Evolutionary conservation across 2,113 vertebrate genomes (phyloP), one percentile per base, ranked within the genome.

Genomic region (Neodontobutis hainanensis): DNA sequence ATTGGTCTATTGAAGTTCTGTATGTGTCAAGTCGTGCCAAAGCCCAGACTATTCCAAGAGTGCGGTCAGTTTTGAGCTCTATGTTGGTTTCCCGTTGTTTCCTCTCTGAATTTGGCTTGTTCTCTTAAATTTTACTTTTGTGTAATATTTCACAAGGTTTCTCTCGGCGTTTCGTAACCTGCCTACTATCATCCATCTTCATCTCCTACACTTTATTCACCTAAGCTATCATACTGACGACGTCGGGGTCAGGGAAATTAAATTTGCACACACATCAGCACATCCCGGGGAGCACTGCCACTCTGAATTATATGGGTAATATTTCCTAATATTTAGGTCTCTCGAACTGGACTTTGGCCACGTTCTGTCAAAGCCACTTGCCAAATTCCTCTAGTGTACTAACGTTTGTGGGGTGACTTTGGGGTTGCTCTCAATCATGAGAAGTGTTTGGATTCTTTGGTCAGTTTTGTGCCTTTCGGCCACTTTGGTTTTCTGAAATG

Each of bases 291-390:
- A 58, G 35, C 56, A 42, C 56, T 43, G 56, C 56, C 56, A 58
- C 56, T n/a, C 56, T 19, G 36, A 15, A 58, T 58, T 58, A 58
- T 27, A 11, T 5, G n/a, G 16, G 56, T 58, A 58, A 58, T 58
- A 58, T 58, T 58, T 58, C 56, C 40, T 19, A 4, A 42, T 58
- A 19, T 40, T 58, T 15, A 16, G 15, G n/a, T 50, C 56, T 43
- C 8, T 42, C 10, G 15, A 15, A 43, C 15, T 58, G 56, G 56
- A 58, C 11, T 0, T 11, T 11, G 36, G 9, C 56, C 56, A 58
- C 36, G 10, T 35, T 40, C 40, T 58, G 56, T 58, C 56, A 40
- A 36, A 38, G 38, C 36, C 11, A 11, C 38, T 34, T 16, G 56
- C 56, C 56, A 58, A 43, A 43, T 11, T 27, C 38, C 2, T 35